phyloP scores from a whole-genome alignment of 2,113 vertebrate genomes.

The Pangasianodon hypophthalmus region DNA sequence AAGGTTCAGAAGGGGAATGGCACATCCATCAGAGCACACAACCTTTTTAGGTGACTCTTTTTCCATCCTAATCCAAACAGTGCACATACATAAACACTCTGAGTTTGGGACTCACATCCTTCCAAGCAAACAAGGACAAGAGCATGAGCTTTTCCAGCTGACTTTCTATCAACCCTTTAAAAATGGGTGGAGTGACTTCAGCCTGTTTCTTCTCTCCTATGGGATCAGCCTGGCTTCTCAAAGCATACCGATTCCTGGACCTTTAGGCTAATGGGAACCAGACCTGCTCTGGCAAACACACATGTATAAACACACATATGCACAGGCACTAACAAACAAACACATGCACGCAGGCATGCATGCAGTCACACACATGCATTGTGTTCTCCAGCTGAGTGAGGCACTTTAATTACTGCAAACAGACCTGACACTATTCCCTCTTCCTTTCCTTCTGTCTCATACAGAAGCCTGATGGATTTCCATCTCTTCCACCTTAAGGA shows the following conservation, averaged over 20 bases:
- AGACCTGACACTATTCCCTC: conserved; percentile 76
- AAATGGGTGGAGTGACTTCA: conserved; percentile 64
- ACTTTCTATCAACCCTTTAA: conserved; percentile 59
- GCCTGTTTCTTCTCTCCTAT: conserved; percentile 63
- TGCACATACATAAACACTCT: conserved; percentile 71
- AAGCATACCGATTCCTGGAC: conserved; percentile 69
- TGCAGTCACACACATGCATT: conserved; percentile 57
- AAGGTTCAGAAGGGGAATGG: conserved; percentile 53
- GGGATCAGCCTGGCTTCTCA: conserved; percentile 72
- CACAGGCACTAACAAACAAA: conserved; percentile 44
- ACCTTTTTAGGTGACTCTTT: conserved; percentile 48
- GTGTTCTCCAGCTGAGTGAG: conserved; percentile 68
- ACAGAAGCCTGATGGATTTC: conserved; percentile 56
- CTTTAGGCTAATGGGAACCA: conserved; percentile 81
- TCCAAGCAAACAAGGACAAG: conserved; percentile 53
- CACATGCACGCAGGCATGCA: conserved; percentile 38
- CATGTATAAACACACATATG: conserved; percentile 52
- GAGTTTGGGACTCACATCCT: conserved; percentile 63
- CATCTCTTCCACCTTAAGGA: not conserved
- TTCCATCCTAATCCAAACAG: conserved; percentile 68
- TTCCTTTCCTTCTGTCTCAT: conserved; percentile 60
- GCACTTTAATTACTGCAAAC: conserved; percentile 77
- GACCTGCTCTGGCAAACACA: conserved; percentile 64
- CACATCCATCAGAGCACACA: conserved; percentile 50
- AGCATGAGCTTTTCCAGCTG: conserved; percentile 64